Base-by-base conservation (phyloP, 1,140 invertebrate species). In the Aphaenogaster rudis region DNA sequence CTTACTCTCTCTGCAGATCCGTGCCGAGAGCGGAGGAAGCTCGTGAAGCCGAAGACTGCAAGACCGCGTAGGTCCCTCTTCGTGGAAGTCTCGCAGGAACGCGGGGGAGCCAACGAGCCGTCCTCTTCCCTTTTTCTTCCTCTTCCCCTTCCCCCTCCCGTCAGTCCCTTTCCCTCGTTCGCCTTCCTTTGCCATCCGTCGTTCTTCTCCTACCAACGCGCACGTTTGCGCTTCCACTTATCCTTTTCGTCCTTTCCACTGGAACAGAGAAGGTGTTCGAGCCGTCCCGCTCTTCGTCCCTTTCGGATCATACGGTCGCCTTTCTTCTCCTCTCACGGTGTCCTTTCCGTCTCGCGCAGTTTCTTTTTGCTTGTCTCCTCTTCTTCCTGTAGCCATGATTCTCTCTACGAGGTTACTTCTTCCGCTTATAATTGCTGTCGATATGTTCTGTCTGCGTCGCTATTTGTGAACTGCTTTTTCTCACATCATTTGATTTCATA, bases 41-140 rank as follows among this genome's bases (percentile, higher is more conserved):
- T 61, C 48, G 57, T 21, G 71, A 89, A 72, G 85, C 17, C 36
- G 72, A 79, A 36, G 88, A 90, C 52, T 48, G 52, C 48, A 84
- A 92, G 92, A 90, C 86, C 82, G 77, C 76, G 86, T 81, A 92
- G 88, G 90, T 92, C 88, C 66, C 85, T 77, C 86, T 93, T 92
- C 92, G 88, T 92, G 88, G 92, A 93, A 92, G 88, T 86, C 90
- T 90, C 90, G 80, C 85, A 91, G 87, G 85, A 86, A 66, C 86
- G 86, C 52, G 64, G 63, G 63, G 77, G 61, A 88, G 69, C 69
- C 88, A 88, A 67, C 85, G 71, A 79, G 69, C 66, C 78, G 74
- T 85, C 13, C 71, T 86, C 79, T 76, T 85, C 74, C 76, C 77
- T 85, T 88, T 77, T 82, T 81, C 69, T 69, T 64, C n/a, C 36